Evolutionary conservation across 2,797 vertebrate genomes (phyloP).

Genomic region (Ceryle rudis): DNA sequence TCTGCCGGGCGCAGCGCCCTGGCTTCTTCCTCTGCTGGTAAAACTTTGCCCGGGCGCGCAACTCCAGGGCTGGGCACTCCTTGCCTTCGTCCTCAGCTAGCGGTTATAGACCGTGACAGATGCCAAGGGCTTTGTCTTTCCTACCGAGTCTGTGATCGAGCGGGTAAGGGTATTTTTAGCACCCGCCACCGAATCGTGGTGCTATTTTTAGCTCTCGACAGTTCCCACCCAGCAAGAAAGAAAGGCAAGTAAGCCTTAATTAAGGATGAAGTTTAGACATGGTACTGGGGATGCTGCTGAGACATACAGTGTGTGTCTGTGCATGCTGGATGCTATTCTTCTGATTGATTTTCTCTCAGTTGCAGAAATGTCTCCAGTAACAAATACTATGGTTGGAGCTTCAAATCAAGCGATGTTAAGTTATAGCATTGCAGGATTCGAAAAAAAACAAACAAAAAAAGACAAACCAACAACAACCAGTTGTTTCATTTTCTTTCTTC

Average conservation of each 20-base stretch:
- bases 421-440: background rate
- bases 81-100: background rate
- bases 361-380: background rate
- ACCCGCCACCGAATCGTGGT: background rate
- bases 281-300: background rate
- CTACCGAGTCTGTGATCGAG: background rate
- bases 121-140: background rate
- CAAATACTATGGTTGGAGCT: background rate
- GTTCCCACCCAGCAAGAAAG: background rate
- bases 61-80: background rate
- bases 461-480: background rate
- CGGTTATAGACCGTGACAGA: background rate
- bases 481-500: background rate
- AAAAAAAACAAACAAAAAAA: background rate
- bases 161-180: conserved; percentile 58
- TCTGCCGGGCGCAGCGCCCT: background rate
- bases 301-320: background rate
- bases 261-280: background rate
- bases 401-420: background rate
- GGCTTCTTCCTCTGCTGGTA: background rate
- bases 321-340: background rate
- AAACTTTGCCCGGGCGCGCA: background rate
- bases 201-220: conserved; percentile 38
- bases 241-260: background rate
- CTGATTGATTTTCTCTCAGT: background rate